These are phyloP conservation scores for Pseudochromis fuscus DNA, from an alignment of 2,797 vertebrate genomes.

Conservation along the genomic window DNA sequence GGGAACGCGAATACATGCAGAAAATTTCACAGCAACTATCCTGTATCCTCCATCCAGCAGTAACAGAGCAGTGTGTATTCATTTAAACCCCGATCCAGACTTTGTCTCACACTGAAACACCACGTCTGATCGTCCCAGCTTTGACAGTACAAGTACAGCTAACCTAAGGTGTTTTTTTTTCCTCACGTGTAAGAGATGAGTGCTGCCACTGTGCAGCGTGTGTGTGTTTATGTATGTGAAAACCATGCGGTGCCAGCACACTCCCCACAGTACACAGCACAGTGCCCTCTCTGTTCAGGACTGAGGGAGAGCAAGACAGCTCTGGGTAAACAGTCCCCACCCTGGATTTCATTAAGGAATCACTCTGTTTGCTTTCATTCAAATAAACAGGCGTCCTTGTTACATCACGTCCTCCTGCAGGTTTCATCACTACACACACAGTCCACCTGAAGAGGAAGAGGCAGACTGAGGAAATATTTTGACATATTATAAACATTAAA, in stretches of 20 bases:
- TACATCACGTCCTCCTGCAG: conserved; percentile 64
- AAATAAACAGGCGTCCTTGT: conserved; percentile 57
- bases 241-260: conserved; percentile 58
- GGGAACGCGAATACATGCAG: too few species aligned
- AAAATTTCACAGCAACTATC: too few species aligned
- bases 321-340: conserved; percentile 79
- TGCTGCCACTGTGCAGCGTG: conserved; percentile 31
- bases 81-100: neutral
- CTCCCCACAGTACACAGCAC: conserved; percentile 54
- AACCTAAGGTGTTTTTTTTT: conserved; percentile 19
- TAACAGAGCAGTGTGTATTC: too few species aligned
- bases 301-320: conserved; percentile 34
- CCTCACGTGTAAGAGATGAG: conserved; percentile 36
- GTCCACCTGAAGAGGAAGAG: conserved; percentile 49
- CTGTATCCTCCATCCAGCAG: too few species aligned
- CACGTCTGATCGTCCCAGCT: conserved; percentile 13
- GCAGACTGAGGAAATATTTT: conserved; percentile 32
- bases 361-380: conserved; percentile 66
- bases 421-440: conserved; percentile 43
- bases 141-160: conserved; percentile 5
- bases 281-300: conserved; percentile 72
- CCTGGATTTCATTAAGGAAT: conserved; percentile 79
- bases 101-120: neutral
- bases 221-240: conserved; percentile 40
- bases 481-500: conserved; percentile 17